phyloP scores from a whole-genome alignment of 2,113 vertebrate species.

The Neodontobutis hainanensis region DNA sequence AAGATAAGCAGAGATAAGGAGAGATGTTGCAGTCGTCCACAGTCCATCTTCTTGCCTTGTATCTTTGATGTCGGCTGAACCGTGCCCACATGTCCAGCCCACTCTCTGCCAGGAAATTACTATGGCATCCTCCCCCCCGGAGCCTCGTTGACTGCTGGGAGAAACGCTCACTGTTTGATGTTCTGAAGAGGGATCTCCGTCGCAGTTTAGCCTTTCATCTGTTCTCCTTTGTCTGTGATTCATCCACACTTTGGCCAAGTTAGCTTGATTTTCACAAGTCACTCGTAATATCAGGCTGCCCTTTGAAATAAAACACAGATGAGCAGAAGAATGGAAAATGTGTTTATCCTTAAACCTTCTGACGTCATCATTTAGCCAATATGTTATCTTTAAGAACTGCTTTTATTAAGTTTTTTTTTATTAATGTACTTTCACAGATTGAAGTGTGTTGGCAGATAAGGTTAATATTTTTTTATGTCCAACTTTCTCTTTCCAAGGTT shows the following conservation, averaged over 20 bases:
- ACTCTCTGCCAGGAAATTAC: slow-evolving; percentile 80
- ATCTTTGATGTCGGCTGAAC: slow-evolving; percentile 74
- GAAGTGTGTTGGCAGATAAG: background rate
- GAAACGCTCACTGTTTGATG: slow-evolving; percentile 76
- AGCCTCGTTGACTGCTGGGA: slow-evolving; percentile 74
- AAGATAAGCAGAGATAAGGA: slow-evolving; percentile 28
- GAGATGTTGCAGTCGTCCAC: slow-evolving; percentile 51
- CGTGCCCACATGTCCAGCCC: slow-evolving; percentile 77
- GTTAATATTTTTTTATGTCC: background rate
- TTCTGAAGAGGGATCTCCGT: slow-evolving; percentile 77
- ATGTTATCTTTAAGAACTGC: background rate
- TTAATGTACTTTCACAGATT: background rate
- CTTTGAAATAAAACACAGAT: slow-evolving; percentile 55
- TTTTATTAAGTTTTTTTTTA: too few relatives aligned
- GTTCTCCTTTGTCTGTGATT: slow-evolving; percentile 73
- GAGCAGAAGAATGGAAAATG: slow-evolving; percentile 7
- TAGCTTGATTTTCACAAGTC: slow-evolving; percentile 66
- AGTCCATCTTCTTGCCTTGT: slow-evolving; percentile 50
- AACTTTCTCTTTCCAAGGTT: background rate
- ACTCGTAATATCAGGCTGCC: slow-evolving; percentile 42
- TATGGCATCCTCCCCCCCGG: slow-evolving; percentile 72
- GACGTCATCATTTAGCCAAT: background rate
- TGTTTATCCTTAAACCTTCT: background rate
- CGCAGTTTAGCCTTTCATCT: slow-evolving; percentile 80
- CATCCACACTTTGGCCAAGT: slow-evolving; percentile 66